Conservation (phyloP, 2,888 invertebrate genomes). For the Nezara viridula region DNA sequence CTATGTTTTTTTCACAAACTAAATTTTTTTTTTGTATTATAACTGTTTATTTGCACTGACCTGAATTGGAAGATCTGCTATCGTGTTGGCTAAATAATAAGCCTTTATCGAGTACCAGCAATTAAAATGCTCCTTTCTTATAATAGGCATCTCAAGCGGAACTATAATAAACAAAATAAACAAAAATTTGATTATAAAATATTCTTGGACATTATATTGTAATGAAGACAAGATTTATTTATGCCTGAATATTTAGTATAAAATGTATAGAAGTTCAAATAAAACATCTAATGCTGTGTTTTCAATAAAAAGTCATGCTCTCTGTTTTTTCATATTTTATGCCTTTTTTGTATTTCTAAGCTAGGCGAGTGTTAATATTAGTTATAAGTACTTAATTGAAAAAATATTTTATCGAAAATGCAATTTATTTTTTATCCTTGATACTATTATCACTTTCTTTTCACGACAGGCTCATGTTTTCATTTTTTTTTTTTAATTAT, state of each 20-base stretch:
- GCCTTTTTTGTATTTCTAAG: no score
- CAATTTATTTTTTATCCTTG: no score
- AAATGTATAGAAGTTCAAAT: no score
- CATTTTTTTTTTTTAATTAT: neutral
- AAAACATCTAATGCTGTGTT: no score
- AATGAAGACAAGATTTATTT: neutral
- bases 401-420: no score
- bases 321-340: no score
- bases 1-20: neutral
- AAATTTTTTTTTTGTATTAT: neutral
- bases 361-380: no score
- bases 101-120: conserved; percentile 90
- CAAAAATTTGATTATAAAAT: neutral
- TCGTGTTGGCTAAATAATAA: conserved; percentile 83
- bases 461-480: no score
- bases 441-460: no score
- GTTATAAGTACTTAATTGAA: no score
- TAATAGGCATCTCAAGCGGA: conserved; percentile 85
- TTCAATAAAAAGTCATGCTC: no score
- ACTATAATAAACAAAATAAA: conserved; percentile 73
- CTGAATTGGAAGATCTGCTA: conserved; percentile 88
- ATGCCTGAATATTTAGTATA: neutral
- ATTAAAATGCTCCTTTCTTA: conserved; percentile 88
- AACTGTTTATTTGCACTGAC: conserved; percentile 65
- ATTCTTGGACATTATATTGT: neutral